phyloP scores from a whole-genome alignment of 1,140 invertebrate species.

The Sipha flava region DNA sequence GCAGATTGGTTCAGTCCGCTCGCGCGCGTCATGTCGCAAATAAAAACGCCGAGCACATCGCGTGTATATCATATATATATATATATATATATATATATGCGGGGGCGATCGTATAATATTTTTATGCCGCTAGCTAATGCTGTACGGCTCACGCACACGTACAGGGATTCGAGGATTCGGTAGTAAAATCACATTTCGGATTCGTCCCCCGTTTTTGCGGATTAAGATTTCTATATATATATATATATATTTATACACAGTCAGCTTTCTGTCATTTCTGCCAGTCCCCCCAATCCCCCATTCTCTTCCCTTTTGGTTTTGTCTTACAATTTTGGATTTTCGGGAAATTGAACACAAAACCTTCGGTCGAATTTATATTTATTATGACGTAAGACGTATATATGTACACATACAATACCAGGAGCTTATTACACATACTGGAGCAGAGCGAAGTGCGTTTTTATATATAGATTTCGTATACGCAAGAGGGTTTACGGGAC shows the following conservation, averaged over 20 bases:
- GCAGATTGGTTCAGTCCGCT: background rate
- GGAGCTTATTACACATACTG: too few relatives aligned
- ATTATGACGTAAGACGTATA: background rate
- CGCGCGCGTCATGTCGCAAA: background rate
- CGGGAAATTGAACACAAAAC: background rate
- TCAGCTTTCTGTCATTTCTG: too few relatives aligned
- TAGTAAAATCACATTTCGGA: conserved; percentile 10
- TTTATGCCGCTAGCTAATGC: background rate
- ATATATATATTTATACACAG: too few relatives aligned
- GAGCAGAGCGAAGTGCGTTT: too few relatives aligned
- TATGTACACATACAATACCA: background rate
- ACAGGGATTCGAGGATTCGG: background rate
- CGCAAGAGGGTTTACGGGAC: background rate
- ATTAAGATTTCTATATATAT: background rate
- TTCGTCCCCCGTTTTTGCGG: background rate
- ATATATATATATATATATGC: background rate
- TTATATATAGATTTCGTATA: too few relatives aligned
- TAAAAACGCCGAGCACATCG: background rate
- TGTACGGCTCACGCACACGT: background rate
- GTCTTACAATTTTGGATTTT: background rate
- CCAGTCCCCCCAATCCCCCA: background rate
- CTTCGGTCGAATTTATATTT: background rate
- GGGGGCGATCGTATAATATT: conserved; percentile 8
- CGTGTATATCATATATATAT: background rate
- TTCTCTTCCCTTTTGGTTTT: background rate